phyloP scores from a whole-genome alignment of 2,888 invertebrate species.

The Linnaemya tessellans region DNA sequence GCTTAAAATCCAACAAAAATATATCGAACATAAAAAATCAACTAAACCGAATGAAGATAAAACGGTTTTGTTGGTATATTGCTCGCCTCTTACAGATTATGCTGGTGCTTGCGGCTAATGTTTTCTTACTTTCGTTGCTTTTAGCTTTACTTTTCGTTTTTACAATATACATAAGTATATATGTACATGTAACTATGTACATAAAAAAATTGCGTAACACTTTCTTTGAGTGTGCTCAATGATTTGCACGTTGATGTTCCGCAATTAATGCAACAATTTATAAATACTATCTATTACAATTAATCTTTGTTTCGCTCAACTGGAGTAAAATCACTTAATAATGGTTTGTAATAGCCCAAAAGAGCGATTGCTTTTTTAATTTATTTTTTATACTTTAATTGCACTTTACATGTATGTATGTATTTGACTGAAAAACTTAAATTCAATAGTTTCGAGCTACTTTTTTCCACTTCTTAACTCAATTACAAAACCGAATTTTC shows the following conservation, averaged over 20 bases:
- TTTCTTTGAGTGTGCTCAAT: constrained; percentile 73
- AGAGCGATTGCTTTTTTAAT: constrained; percentile 33
- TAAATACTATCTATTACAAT: constrained; percentile 1
- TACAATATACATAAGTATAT: constrained; percentile 61
- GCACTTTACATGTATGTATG: too few species aligned
- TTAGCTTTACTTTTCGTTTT: constrained; percentile 49
- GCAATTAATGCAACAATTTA: constrained; percentile 13
- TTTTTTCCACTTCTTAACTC: constrained; percentile 42
- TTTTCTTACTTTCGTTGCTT: constrained; percentile 15
- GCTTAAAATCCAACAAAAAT: constrained; percentile 42
- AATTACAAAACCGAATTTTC: constrained; percentile 15
- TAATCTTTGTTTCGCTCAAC: constrained; percentile 45
- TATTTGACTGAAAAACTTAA: background rate
- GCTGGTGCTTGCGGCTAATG: constrained; percentile 63
- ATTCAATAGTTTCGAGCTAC: background rate
- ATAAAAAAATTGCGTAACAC: constrained; percentile 74
- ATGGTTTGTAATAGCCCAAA: constrained; percentile 46
- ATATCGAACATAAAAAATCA: constrained; percentile 37
- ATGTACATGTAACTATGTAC: constrained; percentile 19
- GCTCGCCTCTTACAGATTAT: constrained; percentile 38
- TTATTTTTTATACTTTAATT: constrained; percentile 22
- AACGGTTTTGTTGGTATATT: constrained; percentile 43
- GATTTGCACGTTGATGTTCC: background rate
- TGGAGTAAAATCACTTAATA: constrained; percentile 23
- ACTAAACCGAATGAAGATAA: constrained; percentile 37